These are phyloP conservation scores for Netta rufina DNA, from an alignment of 2,797 vertebrate genomes.

Conservation along the genomic window DNA sequence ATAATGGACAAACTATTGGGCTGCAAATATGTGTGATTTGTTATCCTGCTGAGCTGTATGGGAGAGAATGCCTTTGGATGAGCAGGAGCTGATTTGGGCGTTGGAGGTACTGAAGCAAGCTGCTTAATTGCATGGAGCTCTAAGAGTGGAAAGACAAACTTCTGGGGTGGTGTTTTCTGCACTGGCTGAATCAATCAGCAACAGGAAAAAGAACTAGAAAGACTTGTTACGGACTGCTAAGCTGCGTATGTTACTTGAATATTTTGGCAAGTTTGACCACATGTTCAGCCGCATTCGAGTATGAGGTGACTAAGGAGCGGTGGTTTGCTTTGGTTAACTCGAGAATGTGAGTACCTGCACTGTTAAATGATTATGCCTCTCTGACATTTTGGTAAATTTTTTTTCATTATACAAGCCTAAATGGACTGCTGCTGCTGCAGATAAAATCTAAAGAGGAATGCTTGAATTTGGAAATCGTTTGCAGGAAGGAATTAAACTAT, in stretches of 20 bases:
- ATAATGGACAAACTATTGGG: slow-evolving; percentile 43
- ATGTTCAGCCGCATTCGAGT: slow-evolving; percentile 57
- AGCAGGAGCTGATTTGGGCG: slow-evolving; percentile 45
- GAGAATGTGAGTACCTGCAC: slow-evolving; percentile 54
- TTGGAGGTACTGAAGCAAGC: slow-evolving; percentile 45
- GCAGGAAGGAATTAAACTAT: background rate
- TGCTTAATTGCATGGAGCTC: slow-evolving; percentile 43
- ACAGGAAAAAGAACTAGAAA: slow-evolving; percentile 53
- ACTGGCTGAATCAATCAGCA: slow-evolving; percentile 45
- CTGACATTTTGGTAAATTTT: background rate
- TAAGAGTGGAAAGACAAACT: slow-evolving; percentile 39
- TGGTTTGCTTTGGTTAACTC: slow-evolving; percentile 51
- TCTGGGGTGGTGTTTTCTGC: slow-evolving; percentile 53
- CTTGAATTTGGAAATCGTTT: slow-evolving; percentile 9
- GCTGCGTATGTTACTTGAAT: slow-evolving; percentile 49
- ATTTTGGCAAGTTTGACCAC: slow-evolving; percentile 41
- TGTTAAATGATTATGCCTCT: slow-evolving; percentile 34
- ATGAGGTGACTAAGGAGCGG: slow-evolving; percentile 40
- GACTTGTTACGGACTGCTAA: slow-evolving; percentile 42
- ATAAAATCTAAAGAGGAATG: background rate
- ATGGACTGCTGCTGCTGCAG: background rate
- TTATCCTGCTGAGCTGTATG: background rate
- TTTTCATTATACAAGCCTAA: background rate
- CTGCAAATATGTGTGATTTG: slow-evolving; percentile 46
- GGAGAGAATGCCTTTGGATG: slow-evolving; percentile 38